Evolutionary conservation across 2,888 invertebrate genomes (phyloP), one percentile per base, ranked within the genome.

Genomic region (Tanypteryx hageni): DNA sequence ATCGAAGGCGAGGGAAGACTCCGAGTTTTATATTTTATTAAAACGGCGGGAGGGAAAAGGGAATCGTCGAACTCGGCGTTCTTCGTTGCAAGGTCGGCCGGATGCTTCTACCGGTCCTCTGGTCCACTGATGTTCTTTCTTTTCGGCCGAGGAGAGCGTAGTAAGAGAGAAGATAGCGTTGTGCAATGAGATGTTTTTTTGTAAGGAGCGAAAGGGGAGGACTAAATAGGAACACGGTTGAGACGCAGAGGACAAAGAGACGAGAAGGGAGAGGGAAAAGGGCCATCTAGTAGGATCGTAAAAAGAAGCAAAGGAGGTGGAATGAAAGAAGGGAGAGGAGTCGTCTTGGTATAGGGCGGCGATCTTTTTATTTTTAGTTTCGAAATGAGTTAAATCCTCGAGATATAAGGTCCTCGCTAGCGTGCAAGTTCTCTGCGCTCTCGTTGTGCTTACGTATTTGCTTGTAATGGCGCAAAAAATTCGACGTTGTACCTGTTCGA

Each of bases 51-150:
- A 57, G 83, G 9, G 44, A 18, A 31, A 57, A 44, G 83, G 83
- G 61, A 9, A 18, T 64, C 89, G 0, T 89, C 64, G 89, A 89
- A 89, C 64, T 44, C 61, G 64, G 64, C 18, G 10, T 64, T 11
- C 64, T 64, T 13, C 18, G n/a, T 68, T 61, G 64, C 89, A 89
- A 89, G 89, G 89, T 89, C 89, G 89, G 89, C 89, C 61, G 86
- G 86, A 61, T 61, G 82, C 82, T 27, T 3, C 89, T 64, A 64
- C 89, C 89, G 64, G 89, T 89, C 89, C 61, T 18, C 18, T n/a
- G 68, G 68, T 68, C 68, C 68, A 68, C 18, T 9, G 22, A 5
- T 9, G 22, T 76, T 76, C 8, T 76, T 76, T 76, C 22, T 76
- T 27, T 76, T 76, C 76, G 76, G 76, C 76, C 11, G 18, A 27